Evolutionary conservation across 2,113 vertebrate genomes (phyloP).

Genomic region (Leptobrachium ailaonicum): DNA sequence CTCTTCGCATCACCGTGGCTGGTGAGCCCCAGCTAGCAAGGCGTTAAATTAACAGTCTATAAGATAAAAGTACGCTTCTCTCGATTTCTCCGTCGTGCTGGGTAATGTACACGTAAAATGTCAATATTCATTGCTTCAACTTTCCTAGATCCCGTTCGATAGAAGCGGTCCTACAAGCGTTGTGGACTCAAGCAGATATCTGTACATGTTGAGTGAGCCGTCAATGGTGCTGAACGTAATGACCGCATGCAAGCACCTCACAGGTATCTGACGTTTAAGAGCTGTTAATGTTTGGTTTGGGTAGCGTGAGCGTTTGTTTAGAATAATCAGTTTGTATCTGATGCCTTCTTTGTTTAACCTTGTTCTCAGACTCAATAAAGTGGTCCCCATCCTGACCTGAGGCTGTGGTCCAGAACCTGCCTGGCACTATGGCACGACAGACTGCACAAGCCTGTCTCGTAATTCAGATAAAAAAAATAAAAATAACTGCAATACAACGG

Average conservation of each 20-base stretch:
- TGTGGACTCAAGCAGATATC: slow-evolving; percentile 74
- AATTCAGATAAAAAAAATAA: slow-evolving; percentile 43
- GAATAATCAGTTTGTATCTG: slow-evolving; percentile 72
- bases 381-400: slow-evolving; percentile 76
- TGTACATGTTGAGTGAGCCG: slow-evolving; percentile 84
- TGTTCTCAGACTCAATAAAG: slow-evolving; percentile 68
- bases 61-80: slow-evolving; percentile 76
- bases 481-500: slow-evolving; percentile 50
- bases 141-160: slow-evolving; percentile 70
- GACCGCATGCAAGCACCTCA: slow-evolving; percentile 98
- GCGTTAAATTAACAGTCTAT: slow-evolving; percentile 81
- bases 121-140: slow-evolving; percentile 87
- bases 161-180: slow-evolving; percentile 69
- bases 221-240: slow-evolving; percentile 83
- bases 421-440: slow-evolving; percentile 61
- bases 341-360: slow-evolving; percentile 72
- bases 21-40: slow-evolving; percentile 27
- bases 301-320: slow-evolving; percentile 76
- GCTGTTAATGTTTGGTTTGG: slow-evolving; percentile 53
- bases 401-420: slow-evolving; percentile 56
- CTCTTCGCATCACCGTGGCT: slow-evolving; percentile 52
- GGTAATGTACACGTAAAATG: slow-evolving; percentile 92
- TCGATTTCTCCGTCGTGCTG: slow-evolving; percentile 83
- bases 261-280: slow-evolving; percentile 78
- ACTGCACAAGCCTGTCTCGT: slow-evolving; percentile 30